Evolutionary conservation across 2,888 invertebrate genomes (phyloP).

Genomic region (Drosophila barbarae): DNA sequence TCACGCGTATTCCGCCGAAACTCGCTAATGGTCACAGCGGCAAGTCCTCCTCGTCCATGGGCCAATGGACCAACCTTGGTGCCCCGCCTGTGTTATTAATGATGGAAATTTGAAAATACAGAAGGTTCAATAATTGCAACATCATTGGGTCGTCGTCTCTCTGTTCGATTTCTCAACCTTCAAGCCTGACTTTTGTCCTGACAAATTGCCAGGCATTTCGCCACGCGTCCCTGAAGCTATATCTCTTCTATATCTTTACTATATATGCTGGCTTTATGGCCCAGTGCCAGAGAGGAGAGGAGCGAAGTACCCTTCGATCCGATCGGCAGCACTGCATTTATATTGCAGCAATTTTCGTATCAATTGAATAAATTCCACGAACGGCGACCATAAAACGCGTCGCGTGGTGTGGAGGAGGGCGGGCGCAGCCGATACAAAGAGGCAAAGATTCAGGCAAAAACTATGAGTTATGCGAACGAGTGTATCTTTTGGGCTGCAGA

Average conservation of each 20-base stretch:
- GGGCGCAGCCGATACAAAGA: background rate
- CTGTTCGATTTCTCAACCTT: slow-evolving; percentile 44
- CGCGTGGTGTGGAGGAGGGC: slow-evolving; percentile 52
- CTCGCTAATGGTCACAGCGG: slow-evolving; percentile 78
- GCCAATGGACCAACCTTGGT: slow-evolving; percentile 64
- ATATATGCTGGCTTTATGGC: slow-evolving; percentile 30
- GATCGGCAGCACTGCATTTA: slow-evolving; percentile 73
- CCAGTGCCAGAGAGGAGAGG: background rate
- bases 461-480: slow-evolving; percentile 5
- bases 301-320: slow-evolving; percentile 30
- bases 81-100: slow-evolving; percentile 79
- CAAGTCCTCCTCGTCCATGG: slow-evolving; percentile 45
- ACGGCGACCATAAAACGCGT: slow-evolving; percentile 66
- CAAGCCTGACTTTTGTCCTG: slow-evolving; percentile 65
- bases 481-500: slow-evolving; percentile 18
- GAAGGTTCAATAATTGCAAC: slow-evolving; percentile 80
- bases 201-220: slow-evolving; percentile 61
- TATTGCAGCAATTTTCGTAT: slow-evolving; percentile 75
- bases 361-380: slow-evolving; percentile 73
- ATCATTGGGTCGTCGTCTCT: slow-evolving; percentile 71
- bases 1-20: slow-evolving; percentile 78
- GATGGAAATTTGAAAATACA: slow-evolving; percentile 80
- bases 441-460: slow-evolving; percentile 8
- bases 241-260: background rate
- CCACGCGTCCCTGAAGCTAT: slow-evolving; percentile 56